phyloP scores from a whole-genome alignment of 2,113 vertebrate genomes.

The Corythoichthys haematopterus region DNA sequence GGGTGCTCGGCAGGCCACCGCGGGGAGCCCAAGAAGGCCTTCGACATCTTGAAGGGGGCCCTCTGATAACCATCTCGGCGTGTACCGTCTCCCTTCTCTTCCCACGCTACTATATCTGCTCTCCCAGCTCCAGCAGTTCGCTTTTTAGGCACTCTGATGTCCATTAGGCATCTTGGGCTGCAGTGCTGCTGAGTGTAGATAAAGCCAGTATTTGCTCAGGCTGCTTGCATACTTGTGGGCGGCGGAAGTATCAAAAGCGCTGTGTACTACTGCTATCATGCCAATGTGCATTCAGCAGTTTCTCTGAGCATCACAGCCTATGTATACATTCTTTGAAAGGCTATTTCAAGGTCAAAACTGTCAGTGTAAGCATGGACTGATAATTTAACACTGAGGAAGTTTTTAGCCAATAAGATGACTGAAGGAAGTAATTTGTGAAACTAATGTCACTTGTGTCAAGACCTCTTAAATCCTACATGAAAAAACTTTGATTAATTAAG shows the following conservation, averaged over 20 bases:
- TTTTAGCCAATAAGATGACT: neutral
- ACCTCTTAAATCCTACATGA: neutral
- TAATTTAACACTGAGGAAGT: neutral
- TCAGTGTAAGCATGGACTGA: neutral
- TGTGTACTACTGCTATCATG: neutral
- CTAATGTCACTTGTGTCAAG: neutral
- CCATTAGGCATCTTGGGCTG: constrained; percentile 63
- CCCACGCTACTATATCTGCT: constrained; percentile 52
- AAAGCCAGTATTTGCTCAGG: constrained; percentile 57
- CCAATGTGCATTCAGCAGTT: neutral
- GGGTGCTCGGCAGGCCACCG: constrained; percentile 42
- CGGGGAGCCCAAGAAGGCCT: constrained; percentile 56
- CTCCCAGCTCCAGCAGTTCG: constrained; percentile 57
- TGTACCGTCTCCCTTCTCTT: constrained; percentile 35
- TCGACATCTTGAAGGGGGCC: constrained; percentile 55
- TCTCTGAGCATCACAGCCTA: neutral
- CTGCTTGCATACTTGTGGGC: constrained; percentile 40
- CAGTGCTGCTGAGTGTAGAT: constrained; percentile 62
- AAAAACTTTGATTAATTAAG: neutral
- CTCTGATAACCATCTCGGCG: constrained; percentile 62
- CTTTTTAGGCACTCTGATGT: constrained; percentile 61
- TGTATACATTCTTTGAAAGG: neutral
- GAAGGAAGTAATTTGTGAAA: neutral
- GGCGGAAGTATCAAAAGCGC: constrained; percentile 39
- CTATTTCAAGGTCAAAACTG: neutral